Evolutionary conservation across 2,888 invertebrate genomes (phyloP).

Genomic region (Melanargia galathea): DNA sequence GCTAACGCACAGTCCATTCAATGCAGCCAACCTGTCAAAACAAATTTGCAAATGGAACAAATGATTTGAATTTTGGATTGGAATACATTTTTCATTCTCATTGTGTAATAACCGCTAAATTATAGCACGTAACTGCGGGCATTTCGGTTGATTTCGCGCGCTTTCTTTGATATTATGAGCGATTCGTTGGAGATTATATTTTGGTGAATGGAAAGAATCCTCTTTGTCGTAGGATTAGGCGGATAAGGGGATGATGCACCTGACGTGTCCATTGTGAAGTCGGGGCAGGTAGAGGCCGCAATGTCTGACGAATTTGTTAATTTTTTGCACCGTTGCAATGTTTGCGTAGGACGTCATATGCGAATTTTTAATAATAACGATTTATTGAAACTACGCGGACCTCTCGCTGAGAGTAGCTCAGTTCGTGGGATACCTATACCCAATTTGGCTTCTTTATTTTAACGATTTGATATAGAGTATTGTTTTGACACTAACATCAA

Average conservation of each 20-base stretch:
- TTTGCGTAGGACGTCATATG: constrained; percentile 58
- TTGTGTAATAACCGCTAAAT: constrained; percentile 72
- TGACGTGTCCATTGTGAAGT: constrained; percentile 62
- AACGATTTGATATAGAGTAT: too few relatives aligned
- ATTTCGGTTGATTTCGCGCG: constrained; percentile 58
- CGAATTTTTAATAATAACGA: neutral
- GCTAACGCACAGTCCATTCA: constrained; percentile 48
- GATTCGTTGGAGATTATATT: constrained; percentile 70
- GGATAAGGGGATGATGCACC: constrained; percentile 75
- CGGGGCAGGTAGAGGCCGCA: constrained; percentile 61
- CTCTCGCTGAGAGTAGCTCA: too few relatives aligned
- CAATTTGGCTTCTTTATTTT: too few relatives aligned
- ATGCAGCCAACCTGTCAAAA: constrained; percentile 69
- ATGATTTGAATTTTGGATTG: constrained; percentile 51
- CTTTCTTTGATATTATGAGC: constrained; percentile 52
- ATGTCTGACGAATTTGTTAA: constrained; percentile 50
- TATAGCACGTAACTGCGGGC: constrained; percentile 49
- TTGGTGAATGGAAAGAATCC: constrained; percentile 67
- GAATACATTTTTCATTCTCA: constrained; percentile 44
- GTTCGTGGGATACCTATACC: too few relatives aligned
- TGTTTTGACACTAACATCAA: too few relatives aligned
- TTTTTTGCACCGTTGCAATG: constrained; percentile 51
- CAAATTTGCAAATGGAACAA: constrained; percentile 54
- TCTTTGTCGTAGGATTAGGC: constrained; percentile 69
- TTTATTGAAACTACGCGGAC: neutral